These are phyloP conservation scores for Neoarius graeffei DNA, from an alignment of 2,113 vertebrate species.

Conservation along the genomic window DNA sequence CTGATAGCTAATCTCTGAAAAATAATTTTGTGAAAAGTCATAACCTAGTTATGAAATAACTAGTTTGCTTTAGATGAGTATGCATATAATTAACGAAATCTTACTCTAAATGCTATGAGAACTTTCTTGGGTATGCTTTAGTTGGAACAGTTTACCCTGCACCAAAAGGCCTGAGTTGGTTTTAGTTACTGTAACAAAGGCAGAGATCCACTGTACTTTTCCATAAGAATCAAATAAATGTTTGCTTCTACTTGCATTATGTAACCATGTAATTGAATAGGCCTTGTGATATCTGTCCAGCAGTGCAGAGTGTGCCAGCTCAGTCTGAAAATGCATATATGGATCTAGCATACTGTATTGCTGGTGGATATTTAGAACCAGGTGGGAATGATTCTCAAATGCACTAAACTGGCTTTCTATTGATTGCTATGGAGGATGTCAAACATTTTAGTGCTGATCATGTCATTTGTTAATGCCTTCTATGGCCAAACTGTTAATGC, in stretches of 20 bases:
- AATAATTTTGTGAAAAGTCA: neutral
- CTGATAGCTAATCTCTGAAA: neutral
- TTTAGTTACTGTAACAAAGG: neutral
- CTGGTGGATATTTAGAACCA: slow-evolving; percentile 57
- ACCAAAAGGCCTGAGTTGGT: neutral
- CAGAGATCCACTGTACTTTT: neutral
- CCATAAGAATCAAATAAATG: neutral
- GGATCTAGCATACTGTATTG: slow-evolving; percentile 62
- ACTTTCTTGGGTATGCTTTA: neutral
- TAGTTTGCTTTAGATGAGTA: neutral
- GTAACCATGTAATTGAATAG: neutral
- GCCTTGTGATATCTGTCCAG: neutral
- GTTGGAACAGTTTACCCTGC: neutral
- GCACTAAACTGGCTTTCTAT: slow-evolving; percentile 66
- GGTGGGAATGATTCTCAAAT: slow-evolving; percentile 63
- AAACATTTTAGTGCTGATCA: slow-evolving; percentile 79
- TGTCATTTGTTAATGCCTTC: slow-evolving; percentile 74
- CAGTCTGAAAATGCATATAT: slow-evolving; percentile 10
- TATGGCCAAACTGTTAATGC: slow-evolving; percentile 75
- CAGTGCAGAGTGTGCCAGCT: slow-evolving; percentile 31
- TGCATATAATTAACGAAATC: neutral
- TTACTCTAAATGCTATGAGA: neutral
- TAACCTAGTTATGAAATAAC: neutral
- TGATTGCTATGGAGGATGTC: slow-evolving; percentile 79
- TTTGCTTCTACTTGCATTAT: neutral